A percentile compares a stretch with the other conserved stretches of the same genome.
phyloP scores from a whole-genome alignment of 2,888 invertebrate species.

The Criorhina ranunculi region DNA sequence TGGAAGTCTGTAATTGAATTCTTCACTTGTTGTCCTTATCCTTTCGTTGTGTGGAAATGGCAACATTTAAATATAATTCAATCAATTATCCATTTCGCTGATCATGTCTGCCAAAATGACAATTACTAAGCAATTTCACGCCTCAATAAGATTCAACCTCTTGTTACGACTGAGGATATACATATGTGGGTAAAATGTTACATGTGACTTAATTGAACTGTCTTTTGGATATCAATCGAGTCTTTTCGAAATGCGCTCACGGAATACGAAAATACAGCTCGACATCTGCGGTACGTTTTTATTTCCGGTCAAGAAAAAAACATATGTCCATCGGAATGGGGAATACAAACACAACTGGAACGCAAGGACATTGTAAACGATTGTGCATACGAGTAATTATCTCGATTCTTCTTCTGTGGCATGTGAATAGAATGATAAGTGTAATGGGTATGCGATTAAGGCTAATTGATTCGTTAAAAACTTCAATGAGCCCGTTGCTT shows the following conservation, averaged over 20 bases:
- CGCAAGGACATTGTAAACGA: neutral
- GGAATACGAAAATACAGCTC: neutral
- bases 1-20: neutral
- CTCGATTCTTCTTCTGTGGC: neutral
- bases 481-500: too few species aligned
- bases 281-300: constrained; percentile 11
- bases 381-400: neutral
- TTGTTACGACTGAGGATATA: neutral
- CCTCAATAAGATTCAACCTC: constrained; percentile 26
- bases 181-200: too few species aligned
- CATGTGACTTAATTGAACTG: neutral
- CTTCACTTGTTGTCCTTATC: neutral
- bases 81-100: constrained; percentile 30
- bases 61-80: constrained; percentile 13
- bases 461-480: neutral
- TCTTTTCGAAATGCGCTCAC: neutral
- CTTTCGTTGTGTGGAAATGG: neutral
- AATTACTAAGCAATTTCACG: constrained; percentile 36
- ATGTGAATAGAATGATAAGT: neutral
- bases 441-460: neutral
- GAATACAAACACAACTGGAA: neutral
- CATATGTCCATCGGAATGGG: neutral
- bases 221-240: constrained; percentile 12
- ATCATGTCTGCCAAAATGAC: constrained; percentile 31
- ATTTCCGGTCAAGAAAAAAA: neutral